Conservation (phyloP, 2,888 invertebrate species). For the Phoronis australis region DNA sequence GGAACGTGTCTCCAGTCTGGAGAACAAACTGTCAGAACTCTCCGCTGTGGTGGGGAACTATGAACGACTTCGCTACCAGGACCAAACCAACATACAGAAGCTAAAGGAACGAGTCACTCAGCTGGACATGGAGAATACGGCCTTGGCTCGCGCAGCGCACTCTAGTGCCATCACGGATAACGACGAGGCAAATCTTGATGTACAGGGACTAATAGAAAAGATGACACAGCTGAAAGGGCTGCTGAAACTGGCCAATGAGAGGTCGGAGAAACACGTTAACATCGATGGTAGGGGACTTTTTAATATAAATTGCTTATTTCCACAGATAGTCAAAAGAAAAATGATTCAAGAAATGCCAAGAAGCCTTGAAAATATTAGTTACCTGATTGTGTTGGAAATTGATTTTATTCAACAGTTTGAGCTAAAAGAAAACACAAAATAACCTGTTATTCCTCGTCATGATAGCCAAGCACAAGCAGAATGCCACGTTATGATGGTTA, state of each 20-base stretch:
- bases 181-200: conserved; percentile 29
- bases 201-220: conserved; percentile 59
- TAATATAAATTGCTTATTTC: too few relatives aligned
- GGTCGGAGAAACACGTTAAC: conserved; percentile 60
- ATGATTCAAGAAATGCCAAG: too few relatives aligned
- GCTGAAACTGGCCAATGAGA: conserved; percentile 59
- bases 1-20: conserved; percentile 70
- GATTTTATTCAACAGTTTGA: too few relatives aligned
- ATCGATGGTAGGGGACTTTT: conserved; percentile 54
- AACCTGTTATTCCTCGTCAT: too few relatives aligned
- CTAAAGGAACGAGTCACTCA: conserved; percentile 52
- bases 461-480: too few relatives aligned
- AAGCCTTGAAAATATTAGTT: too few relatives aligned
- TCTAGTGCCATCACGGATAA: conserved; percentile 18
- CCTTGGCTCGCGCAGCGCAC: conserved; percentile 40
- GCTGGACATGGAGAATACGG: conserved; percentile 51
- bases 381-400: too few relatives aligned
- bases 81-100: conserved; percentile 68
- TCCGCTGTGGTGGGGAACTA: conserved; percentile 74
- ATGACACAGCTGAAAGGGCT: conserved; percentile 63
- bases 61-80: conserved; percentile 66
- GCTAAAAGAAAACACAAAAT: too few relatives aligned
- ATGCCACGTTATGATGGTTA: too few relatives aligned
- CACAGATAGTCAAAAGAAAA: too few relatives aligned
- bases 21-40: conserved; percentile 71